phyloP scores from a whole-genome alignment of 1,140 invertebrate genomes.

The Neodiprion pinetum region DNA sequence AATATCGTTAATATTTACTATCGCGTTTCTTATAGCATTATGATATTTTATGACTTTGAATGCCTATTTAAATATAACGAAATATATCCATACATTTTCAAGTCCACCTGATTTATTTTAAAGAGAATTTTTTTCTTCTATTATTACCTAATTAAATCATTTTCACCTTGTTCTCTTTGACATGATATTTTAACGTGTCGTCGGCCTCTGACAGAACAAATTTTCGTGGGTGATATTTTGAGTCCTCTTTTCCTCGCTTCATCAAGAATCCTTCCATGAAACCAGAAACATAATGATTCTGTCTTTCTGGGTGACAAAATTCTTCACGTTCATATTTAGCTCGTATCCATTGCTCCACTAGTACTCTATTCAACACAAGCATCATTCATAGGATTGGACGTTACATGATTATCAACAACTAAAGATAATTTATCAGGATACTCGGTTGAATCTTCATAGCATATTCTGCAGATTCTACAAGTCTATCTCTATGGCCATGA shows the following conservation, averaged over 20 bases:
- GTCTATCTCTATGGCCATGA: too few relatives aligned
- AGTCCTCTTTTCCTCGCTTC: slow-evolving; percentile 89
- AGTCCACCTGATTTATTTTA: slow-evolving; percentile 1
- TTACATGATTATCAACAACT: slow-evolving; percentile 10
- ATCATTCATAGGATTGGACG: slow-evolving; percentile 40
- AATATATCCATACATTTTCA: slow-evolving; percentile 2
- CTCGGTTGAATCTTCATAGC: neutral
- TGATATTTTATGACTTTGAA: neutral
- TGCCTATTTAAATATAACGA: slow-evolving; percentile 10
- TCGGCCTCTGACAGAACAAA: slow-evolving; percentile 83
- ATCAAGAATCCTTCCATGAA: slow-evolving; percentile 86
- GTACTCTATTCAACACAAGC: slow-evolving; percentile 66
- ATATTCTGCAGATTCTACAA: slow-evolving; percentile 4
- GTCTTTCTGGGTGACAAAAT: slow-evolving; percentile 80
- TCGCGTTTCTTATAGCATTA: neutral
- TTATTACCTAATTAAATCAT: slow-evolving; percentile 33
- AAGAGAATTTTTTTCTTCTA: neutral
- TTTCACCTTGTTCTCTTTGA: slow-evolving; percentile 76
- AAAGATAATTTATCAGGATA: neutral
- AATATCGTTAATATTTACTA: neutral
- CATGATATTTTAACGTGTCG: slow-evolving; percentile 84
- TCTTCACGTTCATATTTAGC: slow-evolving; percentile 91
- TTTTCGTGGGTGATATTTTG: slow-evolving; percentile 80
- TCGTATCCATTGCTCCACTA: slow-evolving; percentile 90
- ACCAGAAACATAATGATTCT: slow-evolving; percentile 76